These are phyloP conservation scores for Globodera rostochiensis DNA, from an alignment of 1,140 invertebrate genomes.

Conservation along the genomic window DNA sequence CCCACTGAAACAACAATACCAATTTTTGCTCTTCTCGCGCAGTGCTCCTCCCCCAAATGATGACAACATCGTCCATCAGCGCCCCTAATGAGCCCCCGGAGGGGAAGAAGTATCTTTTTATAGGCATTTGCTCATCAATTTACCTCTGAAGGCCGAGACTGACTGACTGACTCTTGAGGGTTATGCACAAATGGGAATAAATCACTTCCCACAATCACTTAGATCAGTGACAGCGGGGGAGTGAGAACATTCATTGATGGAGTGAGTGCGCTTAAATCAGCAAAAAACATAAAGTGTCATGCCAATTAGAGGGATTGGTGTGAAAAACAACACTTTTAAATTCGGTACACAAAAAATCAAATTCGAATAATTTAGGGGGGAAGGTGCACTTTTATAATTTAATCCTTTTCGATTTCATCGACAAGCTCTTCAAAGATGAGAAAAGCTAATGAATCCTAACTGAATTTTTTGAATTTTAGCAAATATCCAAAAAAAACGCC, in stretches of 20 bases:
- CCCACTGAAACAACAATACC: conserved; percentile 5
- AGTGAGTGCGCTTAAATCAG: neutral
- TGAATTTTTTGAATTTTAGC: no score
- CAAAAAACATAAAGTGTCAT: neutral
- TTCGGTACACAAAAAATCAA: no score
- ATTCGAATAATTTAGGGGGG: no score
- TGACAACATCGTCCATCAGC: conserved; percentile 8
- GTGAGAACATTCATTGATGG: neutral
- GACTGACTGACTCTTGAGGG: neutral
- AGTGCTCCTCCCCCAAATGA: neutral
- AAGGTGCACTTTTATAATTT: no score
- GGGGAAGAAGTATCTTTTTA: neutral
- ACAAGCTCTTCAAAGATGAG: no score
- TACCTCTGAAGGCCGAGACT: neutral
- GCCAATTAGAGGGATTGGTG: no score
- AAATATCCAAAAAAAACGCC: no score
- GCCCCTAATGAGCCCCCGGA: neutral
- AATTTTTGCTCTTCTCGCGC: conserved; percentile 14
- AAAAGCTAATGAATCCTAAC: no score
- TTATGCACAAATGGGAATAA: neutral
- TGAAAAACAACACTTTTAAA: no score
- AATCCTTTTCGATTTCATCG: no score
- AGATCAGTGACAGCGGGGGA: neutral
- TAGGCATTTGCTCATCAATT: neutral
- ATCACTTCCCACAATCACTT: neutral